Conservation (phyloP, 2,113 vertebrate genomes). For the Bubalus kerabau region DNA sequence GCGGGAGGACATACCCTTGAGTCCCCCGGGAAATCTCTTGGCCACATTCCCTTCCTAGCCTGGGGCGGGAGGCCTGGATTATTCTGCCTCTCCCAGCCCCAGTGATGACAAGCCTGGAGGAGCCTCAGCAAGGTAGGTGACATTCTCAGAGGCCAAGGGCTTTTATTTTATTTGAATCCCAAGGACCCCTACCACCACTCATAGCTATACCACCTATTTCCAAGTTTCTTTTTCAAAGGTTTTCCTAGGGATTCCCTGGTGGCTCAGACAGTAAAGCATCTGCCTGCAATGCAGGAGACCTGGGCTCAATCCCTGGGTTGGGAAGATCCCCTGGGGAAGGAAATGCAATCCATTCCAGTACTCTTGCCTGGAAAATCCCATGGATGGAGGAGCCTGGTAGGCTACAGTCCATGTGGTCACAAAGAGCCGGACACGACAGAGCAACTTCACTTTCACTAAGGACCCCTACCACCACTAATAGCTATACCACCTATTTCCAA, state of each 20-base stretch:
- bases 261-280: background rate
- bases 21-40: background rate
- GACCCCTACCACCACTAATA: background rate
- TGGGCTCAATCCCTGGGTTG: background rate
- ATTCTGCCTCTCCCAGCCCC: background rate
- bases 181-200: background rate
- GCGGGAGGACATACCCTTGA: background rate
- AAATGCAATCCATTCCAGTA: background rate
- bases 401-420: background rate
- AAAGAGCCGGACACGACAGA: background rate
- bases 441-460: background rate
- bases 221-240: background rate
- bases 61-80: background rate
- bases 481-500: background rate
- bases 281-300: background rate
- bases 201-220: background rate
- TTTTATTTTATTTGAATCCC: background rate
- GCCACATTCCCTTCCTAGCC: background rate
- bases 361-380: background rate
- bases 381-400: background rate
- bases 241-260: background rate
- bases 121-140: background rate
- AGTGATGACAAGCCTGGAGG: background rate
- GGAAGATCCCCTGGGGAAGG: background rate
- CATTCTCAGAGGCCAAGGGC: background rate